phyloP scores from a whole-genome alignment of 2,888 invertebrate species.

The Philopedon plagiatum region DNA sequence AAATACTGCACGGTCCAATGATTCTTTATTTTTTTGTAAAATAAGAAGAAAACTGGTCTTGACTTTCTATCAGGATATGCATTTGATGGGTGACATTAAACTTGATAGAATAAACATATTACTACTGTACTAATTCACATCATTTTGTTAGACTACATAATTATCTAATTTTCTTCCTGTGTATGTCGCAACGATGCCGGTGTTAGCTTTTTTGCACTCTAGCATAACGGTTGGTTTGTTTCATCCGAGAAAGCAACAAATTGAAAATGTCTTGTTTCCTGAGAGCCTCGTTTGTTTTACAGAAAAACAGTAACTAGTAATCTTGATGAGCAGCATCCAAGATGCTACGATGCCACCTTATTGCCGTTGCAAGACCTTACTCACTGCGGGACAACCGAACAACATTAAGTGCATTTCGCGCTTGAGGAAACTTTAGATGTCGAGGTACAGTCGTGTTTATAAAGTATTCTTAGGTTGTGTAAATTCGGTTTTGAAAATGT shows the following conservation, averaged over 20 bases:
- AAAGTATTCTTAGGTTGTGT: too few relatives aligned
- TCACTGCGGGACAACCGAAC: not conserved
- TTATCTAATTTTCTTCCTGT: constrained; percentile 19
- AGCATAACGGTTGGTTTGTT: constrained; percentile 57
- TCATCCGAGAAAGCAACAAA: constrained; percentile 54
- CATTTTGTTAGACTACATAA: too few relatives aligned
- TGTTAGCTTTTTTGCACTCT: constrained; percentile 54
- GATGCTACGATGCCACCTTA: constrained; percentile 41
- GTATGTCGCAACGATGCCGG: constrained; percentile 37
- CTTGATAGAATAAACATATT: too few relatives aligned
- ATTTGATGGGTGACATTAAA: too few relatives aligned
- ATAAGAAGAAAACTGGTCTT: too few relatives aligned
- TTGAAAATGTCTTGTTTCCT: constrained; percentile 55
- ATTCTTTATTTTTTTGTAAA: too few relatives aligned
- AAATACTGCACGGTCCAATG: too few relatives aligned
- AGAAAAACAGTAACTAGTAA: constrained; percentile 44
- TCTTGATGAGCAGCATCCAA: constrained; percentile 43
- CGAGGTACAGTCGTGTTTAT: too few relatives aligned
- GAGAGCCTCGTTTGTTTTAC: constrained; percentile 52
- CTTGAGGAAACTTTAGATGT: not conserved
- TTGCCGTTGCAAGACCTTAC: constrained; percentile 31
- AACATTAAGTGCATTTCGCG: constrained; percentile 7
- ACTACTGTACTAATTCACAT: too few relatives aligned
- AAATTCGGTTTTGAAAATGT: too few relatives aligned
- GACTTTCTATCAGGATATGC: too few relatives aligned